Evolutionary conservation across 2,113 vertebrate genomes (phyloP).

Genomic region (Crotophaga sulcirostris): DNA sequence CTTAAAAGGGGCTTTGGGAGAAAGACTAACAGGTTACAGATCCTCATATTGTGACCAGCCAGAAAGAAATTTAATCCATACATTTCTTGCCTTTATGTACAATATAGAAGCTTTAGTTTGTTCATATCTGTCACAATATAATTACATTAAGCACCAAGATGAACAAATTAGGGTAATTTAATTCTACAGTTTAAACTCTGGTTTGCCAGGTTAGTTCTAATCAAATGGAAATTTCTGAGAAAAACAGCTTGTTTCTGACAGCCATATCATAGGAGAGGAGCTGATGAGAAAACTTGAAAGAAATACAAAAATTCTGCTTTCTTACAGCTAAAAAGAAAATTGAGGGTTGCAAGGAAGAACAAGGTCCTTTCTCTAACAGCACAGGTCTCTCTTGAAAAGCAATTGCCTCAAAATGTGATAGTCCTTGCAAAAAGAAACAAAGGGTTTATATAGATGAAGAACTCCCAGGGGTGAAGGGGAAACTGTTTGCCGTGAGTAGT

Average conservation of each 20-base stretch:
- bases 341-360: neutral
- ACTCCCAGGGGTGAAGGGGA: neutral
- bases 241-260: neutral
- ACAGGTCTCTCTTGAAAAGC: neutral
- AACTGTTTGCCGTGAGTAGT: neutral
- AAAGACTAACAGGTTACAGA: constrained; percentile 49
- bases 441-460: neutral
- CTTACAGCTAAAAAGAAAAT: neutral
- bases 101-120: constrained; percentile 52
- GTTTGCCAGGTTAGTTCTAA: constrained; percentile 39
- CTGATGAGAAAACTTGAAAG: neutral
- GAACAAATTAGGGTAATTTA: constrained; percentile 63
- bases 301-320: neutral
- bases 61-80: constrained; percentile 56
- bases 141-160: constrained; percentile 54
- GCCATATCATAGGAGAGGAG: neutral
- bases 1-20: constrained; percentile 30
- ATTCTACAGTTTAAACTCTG: constrained; percentile 52
- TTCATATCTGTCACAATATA: constrained; percentile 58
- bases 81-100: constrained; percentile 50
- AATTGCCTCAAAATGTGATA: neutral
- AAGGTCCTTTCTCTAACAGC: neutral
- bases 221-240: constrained; percentile 15
- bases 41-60: constrained; percentile 16
- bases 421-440: neutral